Base-by-base conservation (phyloP, 53 echinoderm and acorn worm species). In the Pentamera pediparva region DNA sequence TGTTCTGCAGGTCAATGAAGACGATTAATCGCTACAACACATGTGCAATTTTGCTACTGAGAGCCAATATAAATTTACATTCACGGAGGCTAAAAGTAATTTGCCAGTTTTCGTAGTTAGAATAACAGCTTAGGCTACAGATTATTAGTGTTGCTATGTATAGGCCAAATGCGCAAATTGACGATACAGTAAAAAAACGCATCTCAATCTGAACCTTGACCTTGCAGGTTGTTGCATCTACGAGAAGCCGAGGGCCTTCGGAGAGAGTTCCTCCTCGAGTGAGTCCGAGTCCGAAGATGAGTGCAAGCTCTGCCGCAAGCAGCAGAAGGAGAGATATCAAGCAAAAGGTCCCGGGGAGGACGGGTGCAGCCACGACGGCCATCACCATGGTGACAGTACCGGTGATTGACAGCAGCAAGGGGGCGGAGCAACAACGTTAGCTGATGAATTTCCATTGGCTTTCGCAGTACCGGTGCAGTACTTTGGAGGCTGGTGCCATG, bases 231-330 rank as follows among this genome's bases (percentile, higher is more conserved):
- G 96, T 70, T 96, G 96, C 69, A 84, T 96, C 34, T 96, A 96
- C 57, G 84, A 96, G 35, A 96, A 96, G 59, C 91, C 85, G 11
- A 65, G 86, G 24, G 85, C 85, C 80, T 96, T 96, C 75, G 96
- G 91, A 9, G 96, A 96, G 75, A 96, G 96, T 54, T 96, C 96
- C 5, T 91, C 91, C 17, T 89, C 89, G 39, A 90, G 89, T 35
- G 93, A 84, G 22, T 80, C 87, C 27, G 96, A 91, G 22, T 80
- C 83, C 3, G 96, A 96, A 10, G 95, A 95, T 48, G 89, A 93
- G 32, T 93, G 93, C 71, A 93, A 93, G 61, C 81, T 93, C 89
- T 93, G 93, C 69, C 75, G 89, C 15, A 86, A 84, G 59, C 93
- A 89, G 58, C 84, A 89, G 62, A 93, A 89, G 61, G 59, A 74